phyloP scores from a whole-genome alignment of 2,113 vertebrate species.

The Odontophorus gujanensis region DNA sequence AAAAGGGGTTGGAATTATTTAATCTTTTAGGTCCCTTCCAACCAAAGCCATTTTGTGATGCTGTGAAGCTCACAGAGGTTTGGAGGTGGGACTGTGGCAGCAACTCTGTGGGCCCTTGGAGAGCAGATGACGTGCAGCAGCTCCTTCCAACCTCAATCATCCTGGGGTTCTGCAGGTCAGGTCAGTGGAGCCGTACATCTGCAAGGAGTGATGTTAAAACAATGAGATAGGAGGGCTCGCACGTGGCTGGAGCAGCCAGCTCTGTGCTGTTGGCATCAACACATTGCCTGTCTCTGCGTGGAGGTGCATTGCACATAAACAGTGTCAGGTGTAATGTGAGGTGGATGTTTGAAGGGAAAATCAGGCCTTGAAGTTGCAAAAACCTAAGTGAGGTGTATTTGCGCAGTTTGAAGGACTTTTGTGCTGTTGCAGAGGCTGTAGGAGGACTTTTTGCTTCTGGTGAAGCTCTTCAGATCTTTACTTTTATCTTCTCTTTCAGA shows the following conservation, averaged over 20 bases:
- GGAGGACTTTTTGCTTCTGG: neutral
- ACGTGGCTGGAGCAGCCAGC: neutral
- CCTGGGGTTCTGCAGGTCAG: neutral
- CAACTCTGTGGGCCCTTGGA: too few species aligned
- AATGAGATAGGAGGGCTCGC: neutral
- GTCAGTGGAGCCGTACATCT: accelerated
- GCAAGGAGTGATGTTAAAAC: neutral
- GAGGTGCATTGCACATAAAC: neutral
- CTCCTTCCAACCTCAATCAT: too few species aligned
- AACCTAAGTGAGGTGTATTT: neutral
- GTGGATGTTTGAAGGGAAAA: neutral
- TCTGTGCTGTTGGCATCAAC: accelerated
- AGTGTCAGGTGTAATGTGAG: neutral
- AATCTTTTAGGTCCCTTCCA: neutral
- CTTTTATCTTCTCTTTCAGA: slow-evolving; percentile 33
- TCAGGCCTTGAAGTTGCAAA: neutral
- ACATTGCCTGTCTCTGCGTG: accelerated
- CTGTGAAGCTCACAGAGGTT: neutral
- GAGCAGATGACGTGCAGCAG: neutral
- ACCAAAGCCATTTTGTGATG: neutral
- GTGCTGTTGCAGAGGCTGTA: neutral
- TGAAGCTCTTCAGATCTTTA: slow-evolving; percentile 12
- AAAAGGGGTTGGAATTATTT: neutral
- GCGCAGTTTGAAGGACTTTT: neutral
- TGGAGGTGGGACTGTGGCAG: too few species aligned